Base-by-base conservation (phyloP, 1,140 invertebrate genomes). In the Orius laevigatus region DNA sequence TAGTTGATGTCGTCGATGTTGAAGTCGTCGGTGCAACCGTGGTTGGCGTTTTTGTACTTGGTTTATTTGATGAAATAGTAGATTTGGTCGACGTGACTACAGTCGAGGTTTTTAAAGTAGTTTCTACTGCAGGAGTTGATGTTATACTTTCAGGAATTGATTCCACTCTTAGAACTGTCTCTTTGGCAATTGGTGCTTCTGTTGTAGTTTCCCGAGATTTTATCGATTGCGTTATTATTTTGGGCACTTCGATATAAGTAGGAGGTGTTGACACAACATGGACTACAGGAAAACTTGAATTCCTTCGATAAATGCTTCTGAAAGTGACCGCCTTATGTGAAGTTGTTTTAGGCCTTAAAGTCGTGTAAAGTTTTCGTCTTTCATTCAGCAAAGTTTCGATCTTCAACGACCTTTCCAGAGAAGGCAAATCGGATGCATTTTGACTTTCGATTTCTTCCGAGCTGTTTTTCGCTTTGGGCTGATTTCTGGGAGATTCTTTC, bases 161-260 rank as follows among this genome's bases (percentile, higher is more conserved):
- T 25, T 25, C 25, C 3, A 25, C 8, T 4, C 8, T 25, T 25
- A 3, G 25, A 19, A 16, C 15, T 3, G 8, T 25, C 25, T 25
- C 25, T 25, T 25, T 25, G 25, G 25, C 8, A 25, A 25, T 4
- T 8, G 25, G 25, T 25, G 25, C 25, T 25, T 25, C 25, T 4
- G 25, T 25, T 8, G 25, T 25, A 3, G 25, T 25, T 4, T 3
- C 8, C 25, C 3, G 3, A 25, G 25, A 25, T 25, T 25, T 25
- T 25, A 25, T 25, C 25, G 25, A 25, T 25, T 25, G 25, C 25
- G 25, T 25, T 25, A 25, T 25, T 25, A 52, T 41, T 33, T 38
- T 46, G 8, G 52, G 48, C 8, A 51, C 49, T 33, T 53, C 52
- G 14, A 53, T 50, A 20, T 53, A 51, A 31, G 20, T 50, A 3